phyloP scores from a whole-genome alignment of 2,797 vertebrate genomes.

The Lemur catta region DNA sequence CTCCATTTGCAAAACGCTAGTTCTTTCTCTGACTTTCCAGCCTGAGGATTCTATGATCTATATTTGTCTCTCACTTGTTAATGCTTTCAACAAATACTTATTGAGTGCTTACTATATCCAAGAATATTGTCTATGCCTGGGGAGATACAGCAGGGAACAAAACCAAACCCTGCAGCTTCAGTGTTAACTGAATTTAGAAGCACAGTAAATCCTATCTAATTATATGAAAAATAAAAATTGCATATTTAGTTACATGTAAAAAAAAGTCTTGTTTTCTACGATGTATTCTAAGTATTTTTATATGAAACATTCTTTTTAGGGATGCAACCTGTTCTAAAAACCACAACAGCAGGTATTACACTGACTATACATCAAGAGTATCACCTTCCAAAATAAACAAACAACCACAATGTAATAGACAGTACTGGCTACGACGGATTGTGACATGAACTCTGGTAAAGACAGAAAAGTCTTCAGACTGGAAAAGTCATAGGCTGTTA shows the following conservation, averaged over 20 bases:
- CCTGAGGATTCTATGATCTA: not conserved
- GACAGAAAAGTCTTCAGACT: not conserved
- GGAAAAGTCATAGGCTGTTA: not conserved
- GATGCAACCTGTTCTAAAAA: not conserved
- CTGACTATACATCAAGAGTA: no score
- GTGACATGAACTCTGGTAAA: not conserved
- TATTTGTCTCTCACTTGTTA: not conserved
- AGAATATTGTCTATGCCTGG: not conserved
- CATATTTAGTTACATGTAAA: not conserved
- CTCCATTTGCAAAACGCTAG: not conserved
- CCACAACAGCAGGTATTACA: not conserved
- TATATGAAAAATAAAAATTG: not conserved
- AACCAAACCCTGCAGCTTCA: not conserved
- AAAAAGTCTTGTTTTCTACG: not conserved
- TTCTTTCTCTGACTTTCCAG: not conserved
- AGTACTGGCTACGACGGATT: not conserved
- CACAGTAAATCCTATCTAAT: not conserved
- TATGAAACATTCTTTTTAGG: not conserved
- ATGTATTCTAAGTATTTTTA: not conserved
- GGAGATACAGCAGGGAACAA: not conserved
- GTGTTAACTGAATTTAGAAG: not conserved
- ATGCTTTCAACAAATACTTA: not conserved
- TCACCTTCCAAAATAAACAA: not conserved
- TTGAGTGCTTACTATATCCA: not conserved
- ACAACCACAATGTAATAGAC: not conserved